Evolutionary conservation across 2,797 vertebrate genomes (phyloP), one percentile per base, ranked within the genome.

Genomic region (Perodicticus potto): DNA sequence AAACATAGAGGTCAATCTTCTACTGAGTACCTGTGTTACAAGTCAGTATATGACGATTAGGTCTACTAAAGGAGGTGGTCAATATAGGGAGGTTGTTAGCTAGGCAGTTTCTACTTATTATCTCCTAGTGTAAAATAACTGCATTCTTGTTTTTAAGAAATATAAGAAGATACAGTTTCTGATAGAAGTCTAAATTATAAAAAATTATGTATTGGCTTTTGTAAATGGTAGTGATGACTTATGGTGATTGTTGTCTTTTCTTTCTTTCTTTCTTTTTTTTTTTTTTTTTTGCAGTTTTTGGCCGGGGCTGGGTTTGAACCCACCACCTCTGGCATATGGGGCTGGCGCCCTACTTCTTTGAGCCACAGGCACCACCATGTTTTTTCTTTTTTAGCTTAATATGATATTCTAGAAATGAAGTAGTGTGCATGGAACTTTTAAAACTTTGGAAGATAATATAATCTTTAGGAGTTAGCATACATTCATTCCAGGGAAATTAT

Each of bases 81-180:
- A 49, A 49, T 49, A 49, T 49, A 49, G 45, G 45, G 45, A 49
- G 12, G 12, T 49, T 49, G 11, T 49, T 12, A 49, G 45, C 45
- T 49, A 49, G 11, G 12, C 2, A 49, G 45, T 10, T 49, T 45
- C 45, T 63, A 63, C 37, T 49, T 84, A 45, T 93, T 65, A 32
- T 49, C 40, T 83, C 22, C 3, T 74, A 70, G 8, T 73, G 11
- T 61, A 94, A 87, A 27, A 27, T 49, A 85, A 32, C 12, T 91
- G 81, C 0, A 83, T 1, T 73, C 11, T 45, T 91, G 34, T 43
- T 89, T 96, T 86, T 16, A 82, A 95, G 45, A 91, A 86, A 55
- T 37, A 70, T 37, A 4, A 84, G 19, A 89, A 37, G 55, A 27
- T 9, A 93, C 40, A 11, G 76, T 49, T 95, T 88, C n/a, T 49